Evolutionary conservation across 2,888 invertebrate species (phyloP).

Genomic region (Drosophila prolongata): DNA sequence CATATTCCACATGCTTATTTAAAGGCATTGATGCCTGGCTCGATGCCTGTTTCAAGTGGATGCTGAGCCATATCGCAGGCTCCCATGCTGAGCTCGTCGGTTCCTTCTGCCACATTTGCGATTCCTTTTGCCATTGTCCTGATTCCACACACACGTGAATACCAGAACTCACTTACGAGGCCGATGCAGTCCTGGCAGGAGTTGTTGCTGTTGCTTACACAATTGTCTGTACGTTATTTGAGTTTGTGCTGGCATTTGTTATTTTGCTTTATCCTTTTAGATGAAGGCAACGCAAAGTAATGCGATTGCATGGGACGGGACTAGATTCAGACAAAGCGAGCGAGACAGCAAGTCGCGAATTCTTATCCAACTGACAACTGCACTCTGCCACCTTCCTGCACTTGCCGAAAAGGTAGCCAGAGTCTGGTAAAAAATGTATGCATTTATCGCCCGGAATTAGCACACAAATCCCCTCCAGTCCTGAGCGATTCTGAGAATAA

Average conservation of each 20-base stretch:
- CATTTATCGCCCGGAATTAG: constrained; percentile 5
- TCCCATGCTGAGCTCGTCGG: constrained; percentile 46
- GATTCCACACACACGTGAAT: constrained; percentile 8
- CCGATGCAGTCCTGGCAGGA: constrained; percentile 19
- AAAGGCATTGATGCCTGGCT: constrained; percentile 31
- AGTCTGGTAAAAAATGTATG: constrained; percentile 9
- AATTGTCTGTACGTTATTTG: constrained; percentile 79
- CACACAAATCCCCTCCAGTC: constrained; percentile 6
- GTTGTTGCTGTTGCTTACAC: constrained; percentile 50
- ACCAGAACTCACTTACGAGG: constrained; percentile 5
- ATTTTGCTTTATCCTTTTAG: constrained; percentile 68
- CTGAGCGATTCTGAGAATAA: neutral
- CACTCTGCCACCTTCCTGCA: constrained; percentile 20
- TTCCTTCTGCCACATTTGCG: constrained; percentile 66
- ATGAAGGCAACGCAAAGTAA: constrained; percentile 55
- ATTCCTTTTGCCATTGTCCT: constrained; percentile 61
- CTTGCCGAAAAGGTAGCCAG: constrained; percentile 9
- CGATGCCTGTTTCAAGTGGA: constrained; percentile 28
- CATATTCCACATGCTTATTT: constrained; percentile 35
- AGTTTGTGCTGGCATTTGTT: constrained; percentile 71
- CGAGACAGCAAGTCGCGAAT: constrained; percentile 27
- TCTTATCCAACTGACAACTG: constrained; percentile 30
- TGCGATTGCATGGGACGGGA: constrained; percentile 63
- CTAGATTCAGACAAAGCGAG: constrained; percentile 22
- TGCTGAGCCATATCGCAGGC: constrained; percentile 32